Conservation (phyloP, 2,888 invertebrate genomes). For the Himalopsyche anomala region DNA sequence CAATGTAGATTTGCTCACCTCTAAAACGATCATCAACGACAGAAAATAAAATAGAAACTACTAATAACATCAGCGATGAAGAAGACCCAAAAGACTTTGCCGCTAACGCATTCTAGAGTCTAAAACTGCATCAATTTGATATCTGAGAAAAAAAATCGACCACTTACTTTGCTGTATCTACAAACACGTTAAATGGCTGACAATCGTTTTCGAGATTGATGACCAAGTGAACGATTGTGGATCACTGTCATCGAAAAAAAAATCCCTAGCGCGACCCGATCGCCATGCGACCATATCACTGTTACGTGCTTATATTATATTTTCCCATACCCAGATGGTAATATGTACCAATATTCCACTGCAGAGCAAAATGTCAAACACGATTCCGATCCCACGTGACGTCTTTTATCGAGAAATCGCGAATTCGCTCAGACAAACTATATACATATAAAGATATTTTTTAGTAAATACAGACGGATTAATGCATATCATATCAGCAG, state of each 20-base stretch:
- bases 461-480: not conserved
- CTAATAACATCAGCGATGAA: too few relatives aligned
- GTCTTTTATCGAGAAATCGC: conserved; percentile 64
- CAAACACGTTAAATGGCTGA: too few relatives aligned
- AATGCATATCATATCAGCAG: not conserved
- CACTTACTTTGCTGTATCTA: too few relatives aligned
- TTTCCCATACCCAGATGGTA: conserved; percentile 38
- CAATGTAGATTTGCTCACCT: too few relatives aligned
- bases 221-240: not conserved
- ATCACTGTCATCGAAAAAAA: conserved; percentile 16
- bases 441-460: not conserved
- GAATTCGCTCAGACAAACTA: conserved; percentile 1
- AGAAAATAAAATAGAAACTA: too few relatives aligned
- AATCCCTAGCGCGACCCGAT: not conserved
- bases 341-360: conserved; percentile 53
- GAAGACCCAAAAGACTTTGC: too few relatives aligned
- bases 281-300: conserved; percentile 12
- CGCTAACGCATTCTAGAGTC: too few relatives aligned
- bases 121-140: too few relatives aligned
- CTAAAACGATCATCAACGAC: too few relatives aligned
- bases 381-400: conserved; percentile 65
- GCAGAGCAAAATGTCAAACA: conserved; percentile 65
- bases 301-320: conserved; percentile 33
- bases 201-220: too few relatives aligned
- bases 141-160: too few relatives aligned